phyloP scores from a whole-genome alignment of 2,888 invertebrate genomes.

The Phrixothrix hirtus region DNA sequence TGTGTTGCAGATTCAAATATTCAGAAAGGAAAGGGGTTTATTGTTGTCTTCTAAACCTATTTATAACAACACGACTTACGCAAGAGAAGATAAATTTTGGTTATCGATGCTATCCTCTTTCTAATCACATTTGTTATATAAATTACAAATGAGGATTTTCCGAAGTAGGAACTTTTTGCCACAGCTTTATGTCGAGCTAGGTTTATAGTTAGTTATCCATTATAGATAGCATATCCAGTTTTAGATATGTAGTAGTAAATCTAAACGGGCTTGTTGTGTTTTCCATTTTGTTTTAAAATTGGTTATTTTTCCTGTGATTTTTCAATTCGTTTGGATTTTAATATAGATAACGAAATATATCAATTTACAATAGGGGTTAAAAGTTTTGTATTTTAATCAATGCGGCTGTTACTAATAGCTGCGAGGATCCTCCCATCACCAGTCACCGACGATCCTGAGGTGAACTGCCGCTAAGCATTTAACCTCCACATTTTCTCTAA shows the following conservation, averaged over 20 bases:
- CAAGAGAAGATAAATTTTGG: not conserved
- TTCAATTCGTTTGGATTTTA: no score
- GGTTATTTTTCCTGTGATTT: no score
- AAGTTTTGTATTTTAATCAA: constrained; percentile 31
- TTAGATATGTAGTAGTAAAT: constrained; percentile 12
- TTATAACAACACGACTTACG: no score
- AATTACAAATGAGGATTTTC: constrained; percentile 18
- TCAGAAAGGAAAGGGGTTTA: no score
- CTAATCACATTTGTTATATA: constrained; percentile 10
- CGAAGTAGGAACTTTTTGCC: constrained; percentile 11
- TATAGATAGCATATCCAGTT: constrained; percentile 16
- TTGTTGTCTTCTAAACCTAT: no score
- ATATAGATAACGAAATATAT: not conserved
- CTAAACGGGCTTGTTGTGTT: no score
- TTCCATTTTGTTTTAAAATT: no score
- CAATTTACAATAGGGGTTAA: not conserved
- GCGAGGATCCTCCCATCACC: constrained; percentile 32
- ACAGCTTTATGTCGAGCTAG: constrained; percentile 1
- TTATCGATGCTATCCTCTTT: not conserved
- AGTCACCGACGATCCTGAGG: constrained; percentile 31
- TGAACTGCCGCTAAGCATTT: constrained; percentile 33
- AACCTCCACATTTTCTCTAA: constrained; percentile 22
- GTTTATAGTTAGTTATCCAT: constrained; percentile 6
- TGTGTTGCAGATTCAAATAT: no score
- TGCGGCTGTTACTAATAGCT: constrained; percentile 35